Conservation (phyloP, 2,797 vertebrate genomes). For the Alauda arvensis region DNA sequence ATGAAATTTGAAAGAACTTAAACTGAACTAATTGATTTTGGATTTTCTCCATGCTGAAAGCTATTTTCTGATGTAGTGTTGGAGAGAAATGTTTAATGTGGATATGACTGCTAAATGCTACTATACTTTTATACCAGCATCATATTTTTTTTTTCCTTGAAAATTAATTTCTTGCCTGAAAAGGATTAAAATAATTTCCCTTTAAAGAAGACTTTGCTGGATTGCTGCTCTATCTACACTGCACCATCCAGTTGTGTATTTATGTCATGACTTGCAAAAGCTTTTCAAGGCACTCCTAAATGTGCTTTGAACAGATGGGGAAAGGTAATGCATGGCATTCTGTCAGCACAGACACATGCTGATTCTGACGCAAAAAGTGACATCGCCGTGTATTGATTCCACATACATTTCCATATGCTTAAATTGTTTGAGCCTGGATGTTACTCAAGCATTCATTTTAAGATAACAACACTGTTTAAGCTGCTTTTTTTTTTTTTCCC, state of each 20-base stretch:
- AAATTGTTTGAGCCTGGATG: conserved; percentile 17
- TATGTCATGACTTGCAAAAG: conserved; percentile 58
- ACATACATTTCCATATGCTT: conserved; percentile 58
- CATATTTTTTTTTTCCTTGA: conserved; percentile 8
- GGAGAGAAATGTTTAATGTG: conserved; percentile 47
- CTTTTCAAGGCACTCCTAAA: conserved; percentile 44
- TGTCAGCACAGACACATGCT: conserved; percentile 49
- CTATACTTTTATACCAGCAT: conserved; percentile 33
- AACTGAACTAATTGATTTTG: conserved; percentile 71
- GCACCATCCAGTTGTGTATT: conserved; percentile 33
- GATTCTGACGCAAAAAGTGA: conserved; percentile 59
- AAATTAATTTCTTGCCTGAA: conserved; percentile 69
- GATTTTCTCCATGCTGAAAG: conserved; percentile 54
- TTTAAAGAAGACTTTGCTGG: conserved; percentile 55
- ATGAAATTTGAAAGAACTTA: conserved; percentile 62
- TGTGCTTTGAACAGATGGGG: conserved; percentile 59
- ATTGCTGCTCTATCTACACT: conserved; percentile 27
- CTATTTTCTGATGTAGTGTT: conserved; percentile 50
- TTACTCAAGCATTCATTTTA: conserved; percentile 25
- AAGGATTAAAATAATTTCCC: conserved; percentile 66
- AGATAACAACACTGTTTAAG: conserved; percentile 10
- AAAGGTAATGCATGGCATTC: conserved; percentile 61
- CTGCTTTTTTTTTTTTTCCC: not conserved
- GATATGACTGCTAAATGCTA: conserved; percentile 60
- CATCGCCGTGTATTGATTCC: conserved; percentile 47